A percentile compares a stretch with the other conserved stretches of the same genome.
Conservation (phyloP, 2,888 invertebrate genomes). For the Drosophila pseudotalamancana region DNA sequence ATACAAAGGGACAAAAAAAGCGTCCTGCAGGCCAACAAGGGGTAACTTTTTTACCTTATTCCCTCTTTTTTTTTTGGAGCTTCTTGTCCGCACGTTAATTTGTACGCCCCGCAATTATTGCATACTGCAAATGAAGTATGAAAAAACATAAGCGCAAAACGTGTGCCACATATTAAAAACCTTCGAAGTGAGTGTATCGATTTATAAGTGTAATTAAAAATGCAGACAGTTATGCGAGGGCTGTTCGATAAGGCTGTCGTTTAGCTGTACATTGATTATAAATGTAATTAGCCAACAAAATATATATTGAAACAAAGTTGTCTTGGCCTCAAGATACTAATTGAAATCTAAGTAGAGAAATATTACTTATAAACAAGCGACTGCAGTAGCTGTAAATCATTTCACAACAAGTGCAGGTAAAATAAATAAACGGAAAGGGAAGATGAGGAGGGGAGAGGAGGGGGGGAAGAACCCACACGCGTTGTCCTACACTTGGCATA, state of each 20-base stretch:
- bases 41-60: conserved; percentile 40
- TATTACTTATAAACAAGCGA: background rate
- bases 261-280: background rate
- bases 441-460: background rate
- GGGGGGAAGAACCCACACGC: conserved; percentile 70
- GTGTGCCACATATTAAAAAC: conserved; percentile 69
- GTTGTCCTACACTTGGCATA: conserved; percentile 69
- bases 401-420: conserved; percentile 34
- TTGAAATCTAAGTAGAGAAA: background rate
- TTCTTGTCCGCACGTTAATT: conserved; percentile 56
- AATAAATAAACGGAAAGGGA: background rate
- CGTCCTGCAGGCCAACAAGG: conserved; percentile 36
- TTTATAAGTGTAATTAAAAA: conserved; percentile 58
- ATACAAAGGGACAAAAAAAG: conserved; percentile 28
- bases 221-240: conserved; percentile 24
- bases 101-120: conserved; percentile 72
- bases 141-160: conserved; percentile 67
- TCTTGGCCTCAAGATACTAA: background rate
- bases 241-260: conserved; percentile 1
- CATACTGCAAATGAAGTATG: conserved; percentile 66
- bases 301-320: background rate
- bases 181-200: conserved; percentile 2
- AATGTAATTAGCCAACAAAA: conserved; percentile 6
- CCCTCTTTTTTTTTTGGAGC: conserved; percentile 12
- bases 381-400: conserved; percentile 16